Percentiles rank a stretch among this genome's conserved stretches.
Evolutionary conservation across 2,888 invertebrate species (phyloP).

Genomic region (Pammene aurita): DNA sequence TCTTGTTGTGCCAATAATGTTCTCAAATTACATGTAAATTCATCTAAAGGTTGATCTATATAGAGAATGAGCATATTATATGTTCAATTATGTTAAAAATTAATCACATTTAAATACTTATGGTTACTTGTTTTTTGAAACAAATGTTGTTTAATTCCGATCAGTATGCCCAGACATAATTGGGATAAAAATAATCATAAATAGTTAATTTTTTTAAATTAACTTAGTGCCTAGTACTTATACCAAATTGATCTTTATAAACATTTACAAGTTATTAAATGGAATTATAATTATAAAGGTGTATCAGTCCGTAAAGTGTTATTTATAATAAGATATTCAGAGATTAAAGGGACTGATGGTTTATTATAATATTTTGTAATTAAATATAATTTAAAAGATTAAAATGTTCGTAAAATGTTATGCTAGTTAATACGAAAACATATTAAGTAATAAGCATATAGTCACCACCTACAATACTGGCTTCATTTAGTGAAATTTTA

Average conservation of each 20-base stretch:
- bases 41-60: neutral
- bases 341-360: too few relatives aligned
- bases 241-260: neutral
- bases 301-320: too few relatives aligned
- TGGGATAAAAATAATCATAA: neutral
- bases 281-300: too few relatives aligned
- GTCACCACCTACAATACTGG: too few relatives aligned
- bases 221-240: neutral
- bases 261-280: neutral
- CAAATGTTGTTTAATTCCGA: neutral
- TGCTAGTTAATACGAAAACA: too few relatives aligned
- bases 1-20: slow-evolving; percentile 18
- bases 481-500: too few relatives aligned
- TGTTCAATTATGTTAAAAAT: neutral
- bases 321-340: too few relatives aligned
- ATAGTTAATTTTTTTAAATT: neutral
- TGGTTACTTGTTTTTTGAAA: neutral
- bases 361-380: too few relatives aligned
- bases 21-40: slow-evolving; percentile 20
- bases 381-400: too few relatives aligned
- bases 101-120: neutral
- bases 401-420: too few relatives aligned
- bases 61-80: neutral
- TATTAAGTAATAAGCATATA: too few relatives aligned
- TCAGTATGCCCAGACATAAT: neutral